These are phyloP conservation scores for Loripinus fragilis DNA, from an alignment of 2,888 invertebrate species.

Conservation along the genomic window DNA sequence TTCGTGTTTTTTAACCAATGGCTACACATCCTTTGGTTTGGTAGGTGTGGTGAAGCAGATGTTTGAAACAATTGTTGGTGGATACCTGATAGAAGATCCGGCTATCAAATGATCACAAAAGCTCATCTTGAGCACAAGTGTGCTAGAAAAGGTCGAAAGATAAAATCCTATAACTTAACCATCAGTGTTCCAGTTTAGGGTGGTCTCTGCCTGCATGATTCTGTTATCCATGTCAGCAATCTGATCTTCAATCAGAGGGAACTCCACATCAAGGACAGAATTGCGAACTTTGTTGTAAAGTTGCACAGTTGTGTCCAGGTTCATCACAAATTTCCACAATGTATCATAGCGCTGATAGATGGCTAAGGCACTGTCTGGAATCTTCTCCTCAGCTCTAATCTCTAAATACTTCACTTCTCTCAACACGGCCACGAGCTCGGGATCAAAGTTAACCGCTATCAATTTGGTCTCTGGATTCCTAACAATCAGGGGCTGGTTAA, in stretches of 20 bases:
- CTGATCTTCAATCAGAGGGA: conserved; percentile 92
- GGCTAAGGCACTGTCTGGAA: conserved; percentile 86
- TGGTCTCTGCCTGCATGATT: conserved; percentile 90
- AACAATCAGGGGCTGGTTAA: conserved; percentile 90
- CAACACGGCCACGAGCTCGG: conserved; percentile 91
- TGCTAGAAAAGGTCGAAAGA: no score
- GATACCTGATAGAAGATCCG: no score
- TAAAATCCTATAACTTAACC: no score
- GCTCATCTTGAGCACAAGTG: no score
- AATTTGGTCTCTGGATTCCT: conserved; percentile 85
- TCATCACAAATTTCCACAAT: conserved; percentile 89
- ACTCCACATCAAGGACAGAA: conserved; percentile 93
- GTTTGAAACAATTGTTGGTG: no score
- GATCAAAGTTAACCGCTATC: conserved; percentile 92
- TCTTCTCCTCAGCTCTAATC: conserved; percentile 86
- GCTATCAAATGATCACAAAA: no score
- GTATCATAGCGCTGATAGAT: conserved; percentile 91
- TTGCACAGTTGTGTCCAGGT: conserved; percentile 82
- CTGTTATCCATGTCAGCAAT: conserved; percentile 92
- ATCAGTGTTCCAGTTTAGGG: conserved; percentile 93
- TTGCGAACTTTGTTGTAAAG: conserved; percentile 94
- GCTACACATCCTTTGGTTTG: no score
- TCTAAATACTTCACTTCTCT: conserved; percentile 96
- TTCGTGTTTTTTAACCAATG: no score
- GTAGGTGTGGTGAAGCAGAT: no score